Evolutionary conservation across 2,113 vertebrate genomes (phyloP), one percentile per base, ranked within the genome.

Genomic region (Corvus hawaiiensis): DNA sequence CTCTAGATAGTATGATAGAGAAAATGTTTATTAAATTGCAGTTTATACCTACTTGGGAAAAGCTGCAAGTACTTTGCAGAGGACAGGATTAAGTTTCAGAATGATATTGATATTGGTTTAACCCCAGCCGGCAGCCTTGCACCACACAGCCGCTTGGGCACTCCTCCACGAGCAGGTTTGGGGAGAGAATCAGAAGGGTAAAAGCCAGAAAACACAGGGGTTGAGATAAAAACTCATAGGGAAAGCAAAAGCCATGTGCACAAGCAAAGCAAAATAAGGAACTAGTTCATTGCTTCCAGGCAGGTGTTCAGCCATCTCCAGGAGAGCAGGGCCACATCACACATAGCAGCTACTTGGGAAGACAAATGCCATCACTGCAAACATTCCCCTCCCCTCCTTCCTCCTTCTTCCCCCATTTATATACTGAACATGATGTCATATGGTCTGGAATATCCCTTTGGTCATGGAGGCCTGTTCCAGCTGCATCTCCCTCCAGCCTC

Each of bases 11-110:
- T 14, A 8, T 35, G 13, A 64, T 32, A 85, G 44, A 93, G 12
- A 95, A 85, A 69, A 83, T 54, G 11, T 79, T 94, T 94, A 76
- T 94, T 93, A 91, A 79, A 77, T 92, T 93, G 28, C 41, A 69
- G 21, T 62, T 87, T 58, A 73, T 61, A 49, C 19, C 39, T 87
- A 19, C 37, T 88, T 69, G n/a, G 46, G 67, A 76, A 96, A 84
- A 93, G 24, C 62, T 87, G 49, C 22, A 69, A 87, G 28, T 37
- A 33, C 41, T 81, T 72, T 93, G 39, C 43, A 51, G 67, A 74
- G 23, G 33, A 20, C 11, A 56, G n/a, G 28, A 54, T 55, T 93
- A 87, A 8, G 16, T 83, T 94, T 80, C n/a, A 54, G n/a, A 56
- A 73, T 71, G 4, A 62, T 91, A n/a, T 11, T 75, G 24, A 24